Evolutionary conservation across 2,888 invertebrate species (phyloP), one percentile per base, ranked within the genome.

Genomic region (Celastrina argiolus): DNA sequence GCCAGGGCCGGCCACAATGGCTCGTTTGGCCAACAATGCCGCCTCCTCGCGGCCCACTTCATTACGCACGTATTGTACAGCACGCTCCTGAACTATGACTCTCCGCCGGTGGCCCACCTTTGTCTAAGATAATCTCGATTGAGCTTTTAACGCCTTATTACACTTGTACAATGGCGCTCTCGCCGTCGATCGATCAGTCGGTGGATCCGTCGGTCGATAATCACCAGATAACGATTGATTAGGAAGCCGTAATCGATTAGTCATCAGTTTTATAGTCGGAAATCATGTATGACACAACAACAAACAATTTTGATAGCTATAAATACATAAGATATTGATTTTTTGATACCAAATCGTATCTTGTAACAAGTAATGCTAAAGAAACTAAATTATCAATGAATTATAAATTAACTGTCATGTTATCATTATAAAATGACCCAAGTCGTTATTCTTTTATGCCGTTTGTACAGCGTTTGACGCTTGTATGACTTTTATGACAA

Each of bases 61-160:
- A 91, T 91, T 91, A 91, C 91, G 91, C 90, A 85, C 76, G 81
- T 86, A 91, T 91, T 91, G 91, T 91, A 77, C 79, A 72, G 81
- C 80, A 74, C 71, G 71, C 72, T 70, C 75, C 76, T 76, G 74
- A 74, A 71, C 79, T 76, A 78, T 78, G 83, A 83, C 85, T 84
- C 80, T 76, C 75, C 84, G 76, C 77, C 77, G 81, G 80, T 78
- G 84, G 82, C 77, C 82, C 81, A 74, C 77, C 80, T 79, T 77
- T 79, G 77, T 61, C 61, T 36, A 36, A 61, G 61, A 39, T 61
- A 75, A 73, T 75, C 72, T 76, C 78, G 67, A 64, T 70, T 12
- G 10, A 64, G 56, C 68, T 67, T 68, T 68, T 68, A 70, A 68
- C 68, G 68, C 56, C 22, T 68, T 63, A 63, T 68, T 64, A 31